Evolutionary conservation across 2,113 vertebrate species (phyloP).

Genomic region (Oreochromis aureus): DNA sequence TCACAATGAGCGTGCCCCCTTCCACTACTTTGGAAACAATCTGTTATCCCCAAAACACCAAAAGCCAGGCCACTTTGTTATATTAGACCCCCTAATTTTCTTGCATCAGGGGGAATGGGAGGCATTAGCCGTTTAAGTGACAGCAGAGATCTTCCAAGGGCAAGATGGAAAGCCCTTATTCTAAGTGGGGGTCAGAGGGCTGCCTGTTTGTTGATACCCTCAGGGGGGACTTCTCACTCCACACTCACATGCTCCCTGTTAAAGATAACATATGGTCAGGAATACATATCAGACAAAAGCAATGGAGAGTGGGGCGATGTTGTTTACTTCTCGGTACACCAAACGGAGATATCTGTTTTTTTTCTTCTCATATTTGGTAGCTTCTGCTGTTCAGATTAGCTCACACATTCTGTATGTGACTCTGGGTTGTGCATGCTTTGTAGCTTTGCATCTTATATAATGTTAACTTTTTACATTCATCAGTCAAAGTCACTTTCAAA

Average conservation of each 20-base stretch:
- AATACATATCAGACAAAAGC: neutral
- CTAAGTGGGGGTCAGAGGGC: constrained; percentile 50
- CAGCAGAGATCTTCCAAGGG: constrained; percentile 55
- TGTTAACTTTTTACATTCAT: neutral
- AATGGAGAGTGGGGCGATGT: neutral
- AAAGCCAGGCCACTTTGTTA: constrained; percentile 46
- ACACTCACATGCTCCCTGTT: neutral
- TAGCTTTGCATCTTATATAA: neutral
- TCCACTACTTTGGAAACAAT: constrained; percentile 61
- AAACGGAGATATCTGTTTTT: neutral
- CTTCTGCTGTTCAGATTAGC: neutral
- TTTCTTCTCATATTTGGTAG: neutral
- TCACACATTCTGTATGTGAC: neutral
- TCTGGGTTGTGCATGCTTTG: neutral
- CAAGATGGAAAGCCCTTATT: constrained; percentile 52
- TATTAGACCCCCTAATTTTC: constrained; percentile 61
- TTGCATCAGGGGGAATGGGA: constrained; percentile 35
- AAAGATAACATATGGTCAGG: constrained; percentile 21
- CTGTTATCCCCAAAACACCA: constrained; percentile 61
- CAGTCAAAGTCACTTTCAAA: neutral
- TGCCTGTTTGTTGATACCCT: constrained; percentile 23
- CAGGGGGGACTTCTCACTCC: neutral
- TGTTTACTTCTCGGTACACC: constrained; percentile 3
- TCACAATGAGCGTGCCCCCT: constrained; percentile 32
- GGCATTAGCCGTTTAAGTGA: constrained; percentile 63